phyloP scores from a whole-genome alignment of 2,113 vertebrate species.

The Cyprinodon variegatus region DNA sequence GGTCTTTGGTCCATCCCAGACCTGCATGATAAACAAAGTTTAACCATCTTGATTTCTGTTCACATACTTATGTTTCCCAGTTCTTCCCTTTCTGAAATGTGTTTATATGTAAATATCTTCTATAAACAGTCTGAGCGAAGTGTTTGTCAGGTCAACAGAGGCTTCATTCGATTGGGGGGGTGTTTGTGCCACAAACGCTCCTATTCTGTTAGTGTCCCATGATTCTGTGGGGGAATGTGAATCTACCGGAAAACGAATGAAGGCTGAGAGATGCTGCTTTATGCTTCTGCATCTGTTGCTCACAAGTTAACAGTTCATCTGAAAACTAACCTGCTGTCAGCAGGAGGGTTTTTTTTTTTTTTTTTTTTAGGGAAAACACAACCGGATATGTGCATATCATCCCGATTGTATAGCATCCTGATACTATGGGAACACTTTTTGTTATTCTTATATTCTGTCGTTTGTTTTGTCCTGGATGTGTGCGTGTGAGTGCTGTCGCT shows the following conservation, averaged over 20 bases:
- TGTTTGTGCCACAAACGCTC: conserved; percentile 53
- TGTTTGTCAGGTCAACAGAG: conserved; percentile 72
- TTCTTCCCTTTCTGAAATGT: conserved; percentile 39
- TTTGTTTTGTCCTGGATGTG: conserved; percentile 74
- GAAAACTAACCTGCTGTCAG: conserved; percentile 69
- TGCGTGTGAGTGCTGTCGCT: conserved; percentile 97
- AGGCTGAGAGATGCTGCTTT: conserved; percentile 78
- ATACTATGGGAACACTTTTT: conserved; percentile 93
- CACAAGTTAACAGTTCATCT: conserved; percentile 81
- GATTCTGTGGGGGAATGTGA: conserved; percentile 84
- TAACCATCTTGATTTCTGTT: conserved; percentile 69
- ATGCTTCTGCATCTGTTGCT: conserved; percentile 80
- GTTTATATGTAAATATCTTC: conserved; percentile 70
- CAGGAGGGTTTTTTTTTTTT: conserved; percentile 19
- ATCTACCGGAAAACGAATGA: conserved; percentile 79
- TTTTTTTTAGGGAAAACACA: conserved; percentile 78
- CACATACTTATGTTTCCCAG: conserved; percentile 23
- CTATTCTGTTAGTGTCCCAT: conserved; percentile 72
- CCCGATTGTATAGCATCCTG: conserved; percentile 96
- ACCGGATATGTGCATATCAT: conserved; percentile 95
- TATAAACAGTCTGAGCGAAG: conserved; percentile 76
- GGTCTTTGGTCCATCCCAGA: conserved; percentile 79
- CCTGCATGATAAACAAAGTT: conserved; percentile 92
- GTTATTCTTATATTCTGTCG: conserved; percentile 72
- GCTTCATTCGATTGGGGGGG: conserved; percentile 79